These are phyloP conservation scores for Stramonita haemastoma DNA, from an alignment of 2,888 invertebrate genomes.

Conservation along the genomic window DNA sequence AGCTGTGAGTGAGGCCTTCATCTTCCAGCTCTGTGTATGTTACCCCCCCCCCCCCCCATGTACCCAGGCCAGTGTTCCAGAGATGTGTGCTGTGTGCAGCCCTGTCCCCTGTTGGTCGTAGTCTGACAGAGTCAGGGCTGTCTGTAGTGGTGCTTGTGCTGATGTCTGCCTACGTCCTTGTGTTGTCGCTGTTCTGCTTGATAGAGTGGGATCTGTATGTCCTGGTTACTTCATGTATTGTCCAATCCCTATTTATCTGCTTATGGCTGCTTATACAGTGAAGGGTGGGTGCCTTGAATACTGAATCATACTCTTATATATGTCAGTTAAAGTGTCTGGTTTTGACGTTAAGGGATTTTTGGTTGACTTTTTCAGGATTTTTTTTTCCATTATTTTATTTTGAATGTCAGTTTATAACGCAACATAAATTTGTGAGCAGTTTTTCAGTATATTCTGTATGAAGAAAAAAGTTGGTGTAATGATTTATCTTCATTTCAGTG, in stretches of 20 bases:
- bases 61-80: slow-evolving; percentile 10
- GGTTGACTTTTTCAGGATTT: not conserved
- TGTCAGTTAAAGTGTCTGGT: not conserved
- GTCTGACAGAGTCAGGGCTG: not conserved
- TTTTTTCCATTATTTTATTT: not conserved
- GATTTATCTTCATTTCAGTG: not conserved
- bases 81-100: not conserved
- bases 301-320: not conserved
- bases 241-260: not conserved
- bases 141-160: not conserved
- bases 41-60: not conserved
- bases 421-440: not conserved
- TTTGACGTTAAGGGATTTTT: no score
- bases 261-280: not conserved
- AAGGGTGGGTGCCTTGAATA: not conserved
- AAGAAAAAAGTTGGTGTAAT: not conserved
- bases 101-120: not conserved
- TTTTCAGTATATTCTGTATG: not conserved
- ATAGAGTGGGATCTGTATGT: not conserved
- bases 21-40: not conserved
- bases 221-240: not conserved
- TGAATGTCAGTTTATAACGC: not conserved
- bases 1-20: not conserved
- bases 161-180: not conserved
- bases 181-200: not conserved